Evolutionary conservation across 1,140 invertebrate species (phyloP).

Genomic region (Piezodorus guildinii): DNA sequence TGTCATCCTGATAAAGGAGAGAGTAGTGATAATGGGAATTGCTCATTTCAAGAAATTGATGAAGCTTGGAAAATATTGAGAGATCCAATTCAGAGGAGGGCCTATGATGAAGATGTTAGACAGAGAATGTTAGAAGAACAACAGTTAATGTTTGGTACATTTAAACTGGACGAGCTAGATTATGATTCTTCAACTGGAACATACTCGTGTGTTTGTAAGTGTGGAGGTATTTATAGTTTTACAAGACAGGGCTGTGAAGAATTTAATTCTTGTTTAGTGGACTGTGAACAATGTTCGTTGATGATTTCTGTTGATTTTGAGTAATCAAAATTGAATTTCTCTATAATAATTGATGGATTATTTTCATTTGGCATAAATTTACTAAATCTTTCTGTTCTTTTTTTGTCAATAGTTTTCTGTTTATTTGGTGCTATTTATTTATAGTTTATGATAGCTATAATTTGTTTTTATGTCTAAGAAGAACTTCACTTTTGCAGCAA

Average conservation of each 20-base stretch:
- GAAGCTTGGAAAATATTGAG: conserved; percentile 50
- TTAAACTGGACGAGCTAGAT: conserved; percentile 40
- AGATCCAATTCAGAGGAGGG: conserved; percentile 39
- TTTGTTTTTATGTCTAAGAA: too few relatives aligned
- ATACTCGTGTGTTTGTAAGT: conserved; percentile 47
- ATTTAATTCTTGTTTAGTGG: conserved; percentile 38
- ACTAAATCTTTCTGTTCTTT: too few relatives aligned
- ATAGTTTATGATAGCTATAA: too few relatives aligned
- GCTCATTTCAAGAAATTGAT: conserved; percentile 42
- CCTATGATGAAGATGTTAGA: conserved; percentile 44
- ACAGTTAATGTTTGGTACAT: conserved; percentile 43
- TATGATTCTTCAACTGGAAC: conserved; percentile 32
- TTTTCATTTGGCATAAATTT: too few relatives aligned
- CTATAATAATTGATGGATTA: too few relatives aligned
- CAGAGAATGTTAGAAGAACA: conserved; percentile 41
- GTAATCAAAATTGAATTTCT: not conserved
- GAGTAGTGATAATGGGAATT: conserved; percentile 26
- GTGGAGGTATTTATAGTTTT: conserved; percentile 48
- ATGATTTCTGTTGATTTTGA: conserved; percentile 40
- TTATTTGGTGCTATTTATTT: too few relatives aligned
- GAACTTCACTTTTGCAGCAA: too few relatives aligned
- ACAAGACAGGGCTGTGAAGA: conserved; percentile 34
- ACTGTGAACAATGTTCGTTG: conserved; percentile 55
- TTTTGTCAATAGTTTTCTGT: too few relatives aligned
- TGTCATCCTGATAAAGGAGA: conserved; percentile 51